Conservation (phyloP, 1,140 invertebrate genomes). For the Centruroides sculpturatus region DNA sequence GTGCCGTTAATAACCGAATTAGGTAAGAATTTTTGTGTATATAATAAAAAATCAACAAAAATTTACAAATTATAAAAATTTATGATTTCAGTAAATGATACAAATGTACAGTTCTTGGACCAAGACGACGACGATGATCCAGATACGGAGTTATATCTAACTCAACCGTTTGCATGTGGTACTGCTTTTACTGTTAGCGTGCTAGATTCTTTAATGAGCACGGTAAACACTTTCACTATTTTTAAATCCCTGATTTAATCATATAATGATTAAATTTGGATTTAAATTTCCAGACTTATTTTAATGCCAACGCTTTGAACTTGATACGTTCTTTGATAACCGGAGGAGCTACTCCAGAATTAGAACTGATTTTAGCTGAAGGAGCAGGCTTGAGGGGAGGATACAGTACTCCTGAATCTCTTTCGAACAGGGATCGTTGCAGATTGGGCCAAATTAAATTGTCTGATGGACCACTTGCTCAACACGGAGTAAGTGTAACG, state of each 20-base stretch:
- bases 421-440: slow-evolving; percentile 82
- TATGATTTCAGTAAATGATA: slow-evolving; percentile 65
- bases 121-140: slow-evolving; percentile 99
- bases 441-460: slow-evolving; percentile 93
- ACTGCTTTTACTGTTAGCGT: slow-evolving; percentile 99
- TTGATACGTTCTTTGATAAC: slow-evolving; percentile 95
- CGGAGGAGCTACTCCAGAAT: slow-evolving; percentile 93
- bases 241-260: background rate
- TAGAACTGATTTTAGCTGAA: slow-evolving; percentile 95
- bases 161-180: slow-evolving; percentile 98
- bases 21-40: slow-evolving; percentile 38
- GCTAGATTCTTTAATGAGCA: slow-evolving; percentile 97
- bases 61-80: too few species aligned
- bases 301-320: slow-evolving; percentile 98
- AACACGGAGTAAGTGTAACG: slow-evolving; percentile 53
- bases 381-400: slow-evolving; percentile 92
- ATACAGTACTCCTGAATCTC: slow-evolving; percentile 89
- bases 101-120: slow-evolving; percentile 99
- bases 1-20: slow-evolving; percentile 92
- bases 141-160: slow-evolving; percentile 96
- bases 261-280: background rate
- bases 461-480: slow-evolving; percentile 86
- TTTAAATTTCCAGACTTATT: slow-evolving; percentile 66
- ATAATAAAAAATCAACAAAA: too few species aligned
- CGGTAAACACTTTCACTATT: slow-evolving; percentile 46